Percentiles rank a stretch among this genome's conserved stretches.
phyloP scores from a whole-genome alignment of 2,113 vertebrate species.

The Actenoides hombroni region DNA sequence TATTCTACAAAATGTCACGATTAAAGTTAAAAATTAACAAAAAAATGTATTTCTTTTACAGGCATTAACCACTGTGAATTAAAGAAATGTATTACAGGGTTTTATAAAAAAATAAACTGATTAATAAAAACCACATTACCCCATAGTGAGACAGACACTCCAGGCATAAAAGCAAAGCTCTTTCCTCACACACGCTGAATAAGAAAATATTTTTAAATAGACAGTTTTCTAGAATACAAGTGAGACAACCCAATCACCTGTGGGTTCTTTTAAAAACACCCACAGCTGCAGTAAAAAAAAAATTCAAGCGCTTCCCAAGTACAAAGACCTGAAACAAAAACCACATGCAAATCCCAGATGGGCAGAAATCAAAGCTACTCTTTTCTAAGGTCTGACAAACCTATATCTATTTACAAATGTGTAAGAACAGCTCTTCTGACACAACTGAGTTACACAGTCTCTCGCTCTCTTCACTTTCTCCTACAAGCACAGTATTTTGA shows the following conservation, averaged over 20 bases:
- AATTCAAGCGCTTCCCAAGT: background rate
- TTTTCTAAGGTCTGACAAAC: constrained; percentile 1
- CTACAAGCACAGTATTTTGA: background rate
- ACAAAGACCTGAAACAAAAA: background rate
- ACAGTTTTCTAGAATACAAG: background rate
- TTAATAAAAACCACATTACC: background rate
- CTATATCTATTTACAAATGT: background rate
- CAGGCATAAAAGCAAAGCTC: background rate
- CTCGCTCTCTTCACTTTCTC: background rate
- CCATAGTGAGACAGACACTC: background rate
- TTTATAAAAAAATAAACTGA: background rate
- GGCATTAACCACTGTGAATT: background rate
- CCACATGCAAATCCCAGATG: background rate
- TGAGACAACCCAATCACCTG: background rate
- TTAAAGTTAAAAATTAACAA: background rate
- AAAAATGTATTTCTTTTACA: background rate
- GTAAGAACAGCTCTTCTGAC: background rate
- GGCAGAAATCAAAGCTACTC: background rate
- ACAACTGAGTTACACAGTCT: background rate
- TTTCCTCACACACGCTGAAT: background rate
- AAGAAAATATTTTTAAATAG: background rate
- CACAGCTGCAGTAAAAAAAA: background rate
- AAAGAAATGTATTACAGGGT: accelerated
- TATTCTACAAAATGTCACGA: background rate
- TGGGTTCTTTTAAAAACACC: background rate